These are phyloP conservation scores for Gadus macrocephalus DNA, from an alignment of 2,113 vertebrate species.

Conservation along the genomic window DNA sequence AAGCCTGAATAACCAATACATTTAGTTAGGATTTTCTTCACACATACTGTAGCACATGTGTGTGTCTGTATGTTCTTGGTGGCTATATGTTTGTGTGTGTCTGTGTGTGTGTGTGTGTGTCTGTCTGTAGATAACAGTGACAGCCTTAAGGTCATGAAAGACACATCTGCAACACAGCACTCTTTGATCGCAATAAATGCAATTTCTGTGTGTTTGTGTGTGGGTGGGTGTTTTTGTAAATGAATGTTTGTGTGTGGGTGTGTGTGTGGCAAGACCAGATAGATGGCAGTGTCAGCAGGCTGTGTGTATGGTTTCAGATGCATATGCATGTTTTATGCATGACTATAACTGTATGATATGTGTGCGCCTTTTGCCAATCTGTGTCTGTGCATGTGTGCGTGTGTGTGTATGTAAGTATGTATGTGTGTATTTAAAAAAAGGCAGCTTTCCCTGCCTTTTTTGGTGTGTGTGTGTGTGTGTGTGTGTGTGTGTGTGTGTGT, in stretches of 20 bases:
- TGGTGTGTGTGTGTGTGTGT: not conserved
- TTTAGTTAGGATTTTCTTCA: no score
- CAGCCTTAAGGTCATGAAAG: slow-evolving; percentile 66
- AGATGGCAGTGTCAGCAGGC: no score
- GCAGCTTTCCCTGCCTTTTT: not conserved
- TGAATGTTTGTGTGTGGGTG: slow-evolving; percentile 4
- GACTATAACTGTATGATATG: not conserved
- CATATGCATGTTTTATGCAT: not conserved
- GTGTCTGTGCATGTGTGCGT: not conserved
- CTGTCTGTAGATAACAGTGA: slow-evolving; percentile 58
- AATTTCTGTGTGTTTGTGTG: slow-evolving; percentile 30
- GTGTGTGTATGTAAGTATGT: not conserved
- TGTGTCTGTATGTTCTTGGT: slow-evolving; percentile 1
- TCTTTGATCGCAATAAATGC: slow-evolving; percentile 56
- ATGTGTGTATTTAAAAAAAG: not conserved
- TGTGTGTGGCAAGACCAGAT: not conserved
- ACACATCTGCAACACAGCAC: slow-evolving; percentile 58
- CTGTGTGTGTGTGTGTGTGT: slow-evolving; percentile 17
- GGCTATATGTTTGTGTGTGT: not conserved
- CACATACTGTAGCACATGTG: not conserved
- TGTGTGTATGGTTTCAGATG: slow-evolving; percentile 14
- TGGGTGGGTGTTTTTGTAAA: slow-evolving; percentile 21
- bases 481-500: not conserved
- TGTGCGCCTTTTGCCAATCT: not conserved
- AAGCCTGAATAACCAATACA: no score